phyloP scores from a whole-genome alignment of 2,888 invertebrate species.

The Zaprionus lineosus region DNA sequence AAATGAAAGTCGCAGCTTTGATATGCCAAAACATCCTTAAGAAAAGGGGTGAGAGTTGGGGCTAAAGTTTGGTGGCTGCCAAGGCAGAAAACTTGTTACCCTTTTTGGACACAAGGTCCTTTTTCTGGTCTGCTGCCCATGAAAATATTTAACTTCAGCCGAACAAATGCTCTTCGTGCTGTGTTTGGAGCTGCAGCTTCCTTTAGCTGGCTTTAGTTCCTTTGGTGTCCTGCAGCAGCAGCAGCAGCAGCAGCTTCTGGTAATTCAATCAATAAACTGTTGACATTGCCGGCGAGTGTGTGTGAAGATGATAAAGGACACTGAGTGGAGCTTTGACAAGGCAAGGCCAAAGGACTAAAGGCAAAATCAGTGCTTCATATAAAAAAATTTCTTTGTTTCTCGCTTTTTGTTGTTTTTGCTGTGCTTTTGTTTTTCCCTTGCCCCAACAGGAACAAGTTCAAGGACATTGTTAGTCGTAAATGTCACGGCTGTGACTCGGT shows the following conservation, averaged over 20 bases:
- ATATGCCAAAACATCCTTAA: constrained; percentile 8
- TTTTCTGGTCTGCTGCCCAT: constrained; percentile 71
- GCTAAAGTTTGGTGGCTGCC: too few relatives aligned
- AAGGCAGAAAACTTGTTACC: constrained; percentile 17
- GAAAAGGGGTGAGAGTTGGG: too few relatives aligned
- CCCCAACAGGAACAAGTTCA: constrained; percentile 46
- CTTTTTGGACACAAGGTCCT: constrained; percentile 34
- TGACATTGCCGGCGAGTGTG: constrained; percentile 37
- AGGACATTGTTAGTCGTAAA: constrained; percentile 45
- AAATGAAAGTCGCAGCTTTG: constrained; percentile 28
- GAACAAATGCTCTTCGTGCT: neutral
- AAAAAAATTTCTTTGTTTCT: too few relatives aligned
- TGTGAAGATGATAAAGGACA: constrained; percentile 67
- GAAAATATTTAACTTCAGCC: constrained; percentile 54
- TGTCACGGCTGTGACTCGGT: constrained; percentile 34
- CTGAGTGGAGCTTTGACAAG: constrained; percentile 10
- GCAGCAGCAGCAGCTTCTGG: constrained; percentile 4
- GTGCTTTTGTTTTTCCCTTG: too few relatives aligned
- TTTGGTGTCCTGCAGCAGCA: neutral
- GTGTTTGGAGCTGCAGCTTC: neutral
- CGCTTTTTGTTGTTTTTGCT: too few relatives aligned
- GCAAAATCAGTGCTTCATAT: constrained; percentile 25
- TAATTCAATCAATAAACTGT: constrained; percentile 65
- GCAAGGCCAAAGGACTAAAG: constrained; percentile 5
- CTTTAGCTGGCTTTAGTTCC: neutral